These are phyloP conservation scores for Melipona beecheii DNA, from an alignment of 2,888 invertebrate genomes.

Conservation along the genomic window DNA sequence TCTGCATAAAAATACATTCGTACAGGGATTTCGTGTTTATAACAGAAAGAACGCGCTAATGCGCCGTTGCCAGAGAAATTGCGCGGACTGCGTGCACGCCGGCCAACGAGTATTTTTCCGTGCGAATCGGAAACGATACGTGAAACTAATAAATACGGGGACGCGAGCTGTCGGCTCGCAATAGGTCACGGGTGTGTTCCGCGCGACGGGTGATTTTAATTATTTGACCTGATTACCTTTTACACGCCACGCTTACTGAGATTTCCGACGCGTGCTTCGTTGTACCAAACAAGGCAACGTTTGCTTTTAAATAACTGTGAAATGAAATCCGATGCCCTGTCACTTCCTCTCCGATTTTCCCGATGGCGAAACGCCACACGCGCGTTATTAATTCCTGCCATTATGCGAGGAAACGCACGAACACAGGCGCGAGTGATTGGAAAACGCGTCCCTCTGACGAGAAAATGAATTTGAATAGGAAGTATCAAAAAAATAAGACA, in stretches of 20 bases:
- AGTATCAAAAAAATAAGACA: not conserved
- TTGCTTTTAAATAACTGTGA: not conserved
- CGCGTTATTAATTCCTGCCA: not conserved
- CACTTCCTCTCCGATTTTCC: not conserved
- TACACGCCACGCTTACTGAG: not conserved
- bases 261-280: not conserved
- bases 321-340: not conserved
- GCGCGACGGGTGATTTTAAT: not conserved
- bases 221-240: slow-evolving; percentile 1
- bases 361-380: not conserved
- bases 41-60: not conserved
- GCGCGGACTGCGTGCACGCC: not conserved
- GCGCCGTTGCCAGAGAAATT: not conserved
- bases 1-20: not conserved
- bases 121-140: not conserved
- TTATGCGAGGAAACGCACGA: not conserved
- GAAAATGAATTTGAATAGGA: not conserved
- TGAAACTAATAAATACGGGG: not conserved
- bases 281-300: not conserved
- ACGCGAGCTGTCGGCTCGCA: not conserved
- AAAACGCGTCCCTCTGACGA: not conserved
- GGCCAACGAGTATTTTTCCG: not conserved
- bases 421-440: not conserved
- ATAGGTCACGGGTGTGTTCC: not conserved
- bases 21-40: not conserved